phyloP scores from a whole-genome alignment of 1,140 invertebrate genomes.

The Cecropterus lyciades region DNA sequence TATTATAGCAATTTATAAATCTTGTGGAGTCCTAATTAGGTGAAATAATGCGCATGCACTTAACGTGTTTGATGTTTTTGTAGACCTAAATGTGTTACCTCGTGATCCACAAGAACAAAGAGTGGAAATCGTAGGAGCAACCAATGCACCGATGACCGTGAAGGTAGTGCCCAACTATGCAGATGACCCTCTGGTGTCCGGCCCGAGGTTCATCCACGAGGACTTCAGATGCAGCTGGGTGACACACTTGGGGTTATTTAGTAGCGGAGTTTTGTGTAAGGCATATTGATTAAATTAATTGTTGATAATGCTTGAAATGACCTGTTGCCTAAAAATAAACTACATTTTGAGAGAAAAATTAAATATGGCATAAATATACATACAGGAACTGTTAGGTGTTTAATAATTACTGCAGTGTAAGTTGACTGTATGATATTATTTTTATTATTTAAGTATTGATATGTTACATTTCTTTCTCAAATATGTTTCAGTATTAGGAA shows the following conservation, averaged over 20 bases:
- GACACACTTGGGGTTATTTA: constrained; percentile 85
- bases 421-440: too few species aligned
- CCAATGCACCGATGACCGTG: constrained; percentile 85
- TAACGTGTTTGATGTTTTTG: constrained; percentile 47
- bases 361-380: too few species aligned
- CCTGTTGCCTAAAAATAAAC: too few species aligned
- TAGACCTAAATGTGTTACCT: constrained; percentile 91
- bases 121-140: constrained; percentile 87
- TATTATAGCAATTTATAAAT: too few species aligned
- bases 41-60: neutral
- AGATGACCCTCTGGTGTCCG: constrained; percentile 89
- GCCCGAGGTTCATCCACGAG: constrained; percentile 88
- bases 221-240: constrained; percentile 87
- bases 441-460: too few species aligned
- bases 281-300: too few species aligned
- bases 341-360: too few species aligned
- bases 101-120: constrained; percentile 85
- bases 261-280: constrained; percentile 90
- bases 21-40: too few species aligned
- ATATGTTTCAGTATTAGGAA: constrained; percentile 86
- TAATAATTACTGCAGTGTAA: too few species aligned
- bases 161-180: constrained; percentile 86
- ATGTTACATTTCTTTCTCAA: constrained; percentile 8
- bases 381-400: too few species aligned
- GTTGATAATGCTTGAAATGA: too few species aligned